Evolutionary conservation across 2,888 invertebrate genomes (phyloP), one percentile per base, ranked within the genome.

Genomic region (Eulithis testata): DNA sequence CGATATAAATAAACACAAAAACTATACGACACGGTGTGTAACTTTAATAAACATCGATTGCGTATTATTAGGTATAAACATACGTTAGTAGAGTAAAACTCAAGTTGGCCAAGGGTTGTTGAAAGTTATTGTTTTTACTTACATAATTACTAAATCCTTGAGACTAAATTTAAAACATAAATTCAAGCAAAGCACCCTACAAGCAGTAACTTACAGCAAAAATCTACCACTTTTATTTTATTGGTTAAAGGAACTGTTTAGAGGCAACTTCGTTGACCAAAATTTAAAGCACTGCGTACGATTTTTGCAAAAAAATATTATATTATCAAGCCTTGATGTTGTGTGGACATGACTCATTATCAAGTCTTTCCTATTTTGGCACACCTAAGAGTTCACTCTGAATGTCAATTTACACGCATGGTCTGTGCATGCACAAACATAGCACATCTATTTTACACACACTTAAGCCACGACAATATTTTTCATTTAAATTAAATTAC

Each of bases 311-410:
- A 40, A 50, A 14, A 55, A 45, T n/a, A n/a, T n/a, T n/a, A 58
- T 21, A 53, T 55, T 44, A 60, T 11, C 21, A 56, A 21, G 1
- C 2, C 21, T 21, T 21, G 21, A 21, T 21, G 2, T 21, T 21
- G 21, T 27, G 31, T 44, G 36, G 12, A 31, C 21, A 57, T 72
- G 71, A 73, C 65, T 75, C 75, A 72, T 11, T 64, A 51, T 50
- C n/a, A 45, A 53, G 66, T 66, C 37, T 63, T 50, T 64, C 69
- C 68, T 66, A 60, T 66, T 63, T 68, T 63, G 66, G 60, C 69
- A 58, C 64, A 64, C 67, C 68, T 70, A 44, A 62, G 64, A 67
- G 71, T 66, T 66, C 60, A 66, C 61, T 43, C 44, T 68, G 69
- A 69, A 74, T 72, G 68, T 64, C 63, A 64, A 55, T 54, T 64